Evolutionary conservation across 1,140 invertebrate species (phyloP), one percentile per base, ranked within the genome.

Genomic region (Phocides pigmalion): DNA sequence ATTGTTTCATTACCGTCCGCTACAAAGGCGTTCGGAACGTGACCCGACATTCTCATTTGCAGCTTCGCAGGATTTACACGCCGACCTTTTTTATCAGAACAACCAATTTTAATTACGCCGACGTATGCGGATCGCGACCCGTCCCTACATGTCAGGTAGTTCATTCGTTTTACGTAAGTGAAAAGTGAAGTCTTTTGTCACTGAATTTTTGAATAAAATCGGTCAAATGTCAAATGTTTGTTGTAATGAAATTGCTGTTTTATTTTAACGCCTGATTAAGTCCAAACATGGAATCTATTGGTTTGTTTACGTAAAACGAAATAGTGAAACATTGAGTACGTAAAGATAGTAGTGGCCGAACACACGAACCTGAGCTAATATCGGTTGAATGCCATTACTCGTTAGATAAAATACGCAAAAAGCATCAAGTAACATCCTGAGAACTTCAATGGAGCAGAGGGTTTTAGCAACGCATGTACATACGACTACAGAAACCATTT

Each of bases 101-200:
- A 49, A 49, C 58, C 58, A 61, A 61, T 61, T 61, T 61, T 61
- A 61, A 61, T 61, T 61, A 61, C 44, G 58, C 32, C 25, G 17
- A 46, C 42, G 19, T 25, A 41, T 16, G 41, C 44, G 44, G 44
- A 47, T 61, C 49, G 28, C 42, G 58, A 39, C 16, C 54, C 56
- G 37, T 49, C 32, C 28, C 44, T 61, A 47, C 17, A 61, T 39
- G 56, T 47, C 56, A 61, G 56, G 56, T 61, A 19, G 56, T 51
- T 59, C 25, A 59, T 59, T 47, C n/a, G 42, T 2, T 20, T 47
- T 15, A 9, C 12, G 39, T 16, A 58, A 58, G 37, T 17, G 54
- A 58, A 59, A 46, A 59, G 54, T 37, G 41, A 14, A 19, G 14
- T 47, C 19, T 42, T 49, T 61, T 47, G 56, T 47, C 44, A 32